phyloP scores from a whole-genome alignment of 2,888 invertebrate species.

The Melitaea athalia region DNA sequence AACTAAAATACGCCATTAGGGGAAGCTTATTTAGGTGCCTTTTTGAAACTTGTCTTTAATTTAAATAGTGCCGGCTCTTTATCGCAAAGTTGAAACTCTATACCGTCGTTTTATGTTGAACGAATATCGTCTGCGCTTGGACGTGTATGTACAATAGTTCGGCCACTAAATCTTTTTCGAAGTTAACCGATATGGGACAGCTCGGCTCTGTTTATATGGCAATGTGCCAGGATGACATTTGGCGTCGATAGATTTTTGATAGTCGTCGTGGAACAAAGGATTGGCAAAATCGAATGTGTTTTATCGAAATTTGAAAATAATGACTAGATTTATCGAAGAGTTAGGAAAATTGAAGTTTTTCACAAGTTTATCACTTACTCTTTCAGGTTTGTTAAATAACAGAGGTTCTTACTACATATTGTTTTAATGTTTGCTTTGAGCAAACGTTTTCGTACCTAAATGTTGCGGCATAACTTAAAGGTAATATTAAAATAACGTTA shows the following conservation, averaged over 20 bases:
- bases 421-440: neutral
- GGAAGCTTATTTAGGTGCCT: conserved; percentile 18
- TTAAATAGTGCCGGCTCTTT: neutral
- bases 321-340: conserved; percentile 10
- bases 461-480: too few relatives aligned
- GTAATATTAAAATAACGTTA: neutral
- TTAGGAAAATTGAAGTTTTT: neutral
- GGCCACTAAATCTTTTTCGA: conserved; percentile 29
- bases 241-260: conserved; percentile 37
- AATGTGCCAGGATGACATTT: conserved; percentile 35
- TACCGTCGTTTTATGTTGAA: neutral
- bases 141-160: conserved; percentile 14
- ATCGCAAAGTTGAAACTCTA: neutral
- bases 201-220: conserved; percentile 30
- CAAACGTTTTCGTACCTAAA: too few relatives aligned
- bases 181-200: conserved; percentile 29
- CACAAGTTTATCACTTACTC: too few relatives aligned
- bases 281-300: conserved; percentile 26
- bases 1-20: conserved; percentile 15
- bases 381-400: too few relatives aligned
- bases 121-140: neutral
- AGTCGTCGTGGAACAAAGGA: conserved; percentile 28
- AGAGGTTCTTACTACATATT: neutral
- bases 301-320: conserved; percentile 20
- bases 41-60: neutral